phyloP scores from a whole-genome alignment of 2,113 vertebrate genomes.

The Panthera leo region DNA sequence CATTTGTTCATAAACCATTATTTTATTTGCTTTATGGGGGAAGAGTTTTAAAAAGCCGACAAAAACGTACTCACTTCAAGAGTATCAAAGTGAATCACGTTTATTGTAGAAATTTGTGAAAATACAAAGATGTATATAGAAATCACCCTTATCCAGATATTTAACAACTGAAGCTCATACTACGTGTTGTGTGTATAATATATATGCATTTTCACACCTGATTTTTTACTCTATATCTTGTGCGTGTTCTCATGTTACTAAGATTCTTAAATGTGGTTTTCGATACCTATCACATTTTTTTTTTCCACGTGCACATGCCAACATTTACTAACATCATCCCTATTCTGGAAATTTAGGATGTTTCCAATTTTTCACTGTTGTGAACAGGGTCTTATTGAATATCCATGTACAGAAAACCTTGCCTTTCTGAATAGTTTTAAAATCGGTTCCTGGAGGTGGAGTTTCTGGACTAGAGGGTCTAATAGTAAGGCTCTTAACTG shows the following conservation, averaged over 20 bases:
- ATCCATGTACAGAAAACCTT: background rate
- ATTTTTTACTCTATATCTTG: background rate
- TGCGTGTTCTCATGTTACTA: background rate
- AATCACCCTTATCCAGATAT: background rate
- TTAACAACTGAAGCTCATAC: background rate
- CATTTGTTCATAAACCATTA: background rate
- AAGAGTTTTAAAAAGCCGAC: background rate
- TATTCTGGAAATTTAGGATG: background rate
- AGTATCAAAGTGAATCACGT: background rate
- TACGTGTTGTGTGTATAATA: background rate
- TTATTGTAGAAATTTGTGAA: background rate
- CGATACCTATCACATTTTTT: background rate
- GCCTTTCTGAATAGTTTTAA: background rate
- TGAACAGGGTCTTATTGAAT: background rate
- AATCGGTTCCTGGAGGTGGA: background rate
- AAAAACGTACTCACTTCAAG: background rate
- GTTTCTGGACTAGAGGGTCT: background rate
- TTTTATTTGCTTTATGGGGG: background rate
- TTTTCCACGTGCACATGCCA: background rate
- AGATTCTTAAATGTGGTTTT: background rate
- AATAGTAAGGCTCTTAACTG: background rate
- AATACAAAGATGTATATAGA: background rate
- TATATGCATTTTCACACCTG: background rate
- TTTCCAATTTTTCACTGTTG: background rate
- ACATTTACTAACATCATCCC: background rate